phyloP scores from a whole-genome alignment of 2,797 vertebrate species.

The Steatocranus sp. region DNA sequence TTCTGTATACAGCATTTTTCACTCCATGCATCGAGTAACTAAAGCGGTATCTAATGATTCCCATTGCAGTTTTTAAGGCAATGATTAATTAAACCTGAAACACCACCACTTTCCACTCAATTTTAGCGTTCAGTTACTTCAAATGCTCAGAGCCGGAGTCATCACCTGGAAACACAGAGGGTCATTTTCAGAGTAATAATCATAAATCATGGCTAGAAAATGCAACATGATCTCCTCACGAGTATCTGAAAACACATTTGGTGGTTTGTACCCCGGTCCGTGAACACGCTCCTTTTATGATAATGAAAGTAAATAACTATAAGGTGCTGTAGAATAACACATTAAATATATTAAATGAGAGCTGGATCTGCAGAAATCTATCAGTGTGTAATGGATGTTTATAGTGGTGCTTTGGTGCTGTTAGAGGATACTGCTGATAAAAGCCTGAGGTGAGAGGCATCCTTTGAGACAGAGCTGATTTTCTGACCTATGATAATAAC shows the following conservation, averaged over 20 bases:
- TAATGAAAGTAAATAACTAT: not conserved
- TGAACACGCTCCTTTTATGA: not conserved
- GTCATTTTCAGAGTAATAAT: not conserved
- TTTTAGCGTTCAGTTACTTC: not conserved
- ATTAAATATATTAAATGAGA: not conserved
- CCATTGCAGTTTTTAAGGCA: not conserved
- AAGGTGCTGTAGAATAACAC: not conserved
- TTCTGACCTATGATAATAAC: not conserved
- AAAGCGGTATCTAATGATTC: not conserved
- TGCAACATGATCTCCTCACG: not conserved
- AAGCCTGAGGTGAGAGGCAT: not conserved
- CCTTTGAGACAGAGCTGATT: not conserved
- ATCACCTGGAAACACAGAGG: not conserved
- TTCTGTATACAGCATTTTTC: not conserved
- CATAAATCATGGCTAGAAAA: not conserved
- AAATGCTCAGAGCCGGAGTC: not conserved
- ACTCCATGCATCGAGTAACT: not conserved
- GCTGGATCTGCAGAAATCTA: not conserved
- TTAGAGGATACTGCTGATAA: not conserved
- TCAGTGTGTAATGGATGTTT: slow-evolving; percentile 1
- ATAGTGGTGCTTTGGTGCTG: not conserved
- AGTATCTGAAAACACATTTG: not conserved
- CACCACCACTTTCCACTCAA: not conserved
- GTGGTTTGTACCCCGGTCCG: not conserved
- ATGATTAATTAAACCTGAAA: not conserved